Percentiles rank a stretch among this genome's conserved stretches.
Conservation (phyloP, 2,888 invertebrate species). For the Leucoma salicis region DNA sequence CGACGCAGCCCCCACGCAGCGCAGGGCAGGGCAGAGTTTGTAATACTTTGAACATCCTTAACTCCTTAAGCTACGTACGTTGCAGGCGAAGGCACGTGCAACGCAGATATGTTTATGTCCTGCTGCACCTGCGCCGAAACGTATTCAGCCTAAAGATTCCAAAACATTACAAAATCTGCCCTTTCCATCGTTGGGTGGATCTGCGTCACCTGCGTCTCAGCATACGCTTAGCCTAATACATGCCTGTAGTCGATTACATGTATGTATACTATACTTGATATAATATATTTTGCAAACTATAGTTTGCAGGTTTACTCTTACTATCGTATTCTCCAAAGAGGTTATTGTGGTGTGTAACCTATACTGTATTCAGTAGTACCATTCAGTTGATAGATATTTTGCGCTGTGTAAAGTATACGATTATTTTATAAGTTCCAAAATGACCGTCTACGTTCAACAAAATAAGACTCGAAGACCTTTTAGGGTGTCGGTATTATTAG, state of each 20-base stretch:
- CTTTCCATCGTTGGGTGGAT: too few relatives aligned
- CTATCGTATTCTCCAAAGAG: conserved; percentile 74
- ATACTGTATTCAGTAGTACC: conserved; percentile 55
- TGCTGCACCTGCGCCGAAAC: too few relatives aligned
- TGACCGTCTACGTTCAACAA: conserved; percentile 51
- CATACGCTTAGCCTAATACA: too few relatives aligned
- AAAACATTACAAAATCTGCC: too few relatives aligned
- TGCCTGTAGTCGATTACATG: conserved; percentile 48
- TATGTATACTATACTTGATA: conserved; percentile 47
- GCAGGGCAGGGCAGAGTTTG: too few relatives aligned
- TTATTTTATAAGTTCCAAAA: conserved; percentile 58
- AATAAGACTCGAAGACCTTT: conserved; percentile 33
- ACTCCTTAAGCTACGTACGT: too few relatives aligned
- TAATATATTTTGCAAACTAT: conserved; percentile 52
- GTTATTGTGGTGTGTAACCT: conserved; percentile 58
- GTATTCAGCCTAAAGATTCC: too few relatives aligned
- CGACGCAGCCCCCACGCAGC: too few relatives aligned
- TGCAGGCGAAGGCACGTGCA: too few relatives aligned
- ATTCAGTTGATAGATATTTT: conserved; percentile 59
- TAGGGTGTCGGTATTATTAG: not conserved
- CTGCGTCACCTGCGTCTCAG: too few relatives aligned
- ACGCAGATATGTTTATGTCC: too few relatives aligned
- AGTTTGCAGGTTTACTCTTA: conserved; percentile 55
- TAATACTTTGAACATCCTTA: too few relatives aligned
- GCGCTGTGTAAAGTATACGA: conserved; percentile 79